Evolutionary conservation across 2,113 vertebrate genomes (phyloP).

Genomic region (Cryptomyrus ogoouensis): DNA sequence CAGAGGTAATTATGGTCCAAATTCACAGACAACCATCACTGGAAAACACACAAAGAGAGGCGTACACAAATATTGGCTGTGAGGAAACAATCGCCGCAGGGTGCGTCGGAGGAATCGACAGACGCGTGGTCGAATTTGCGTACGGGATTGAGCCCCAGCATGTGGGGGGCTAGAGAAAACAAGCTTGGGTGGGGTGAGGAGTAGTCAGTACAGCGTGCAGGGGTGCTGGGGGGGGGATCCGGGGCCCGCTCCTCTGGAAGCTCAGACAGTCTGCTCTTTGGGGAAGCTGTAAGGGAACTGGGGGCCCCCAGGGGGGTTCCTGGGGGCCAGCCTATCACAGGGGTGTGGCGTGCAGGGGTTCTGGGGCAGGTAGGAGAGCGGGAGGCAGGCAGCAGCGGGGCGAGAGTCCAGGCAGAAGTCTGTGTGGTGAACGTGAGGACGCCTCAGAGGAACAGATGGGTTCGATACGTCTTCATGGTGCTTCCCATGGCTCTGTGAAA

Average conservation of each 20-base stretch:
- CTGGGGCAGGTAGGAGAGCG: slow-evolving; percentile 63
- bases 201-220: not conserved
- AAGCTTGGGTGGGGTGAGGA: slow-evolving; percentile 30
- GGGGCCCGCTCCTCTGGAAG: not conserved
- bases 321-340: slow-evolving; percentile 57
- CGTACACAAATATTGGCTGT: slow-evolving; percentile 21
- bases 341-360: slow-evolving; percentile 60
- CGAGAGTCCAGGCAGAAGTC: slow-evolving; percentile 59
- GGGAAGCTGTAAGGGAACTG: slow-evolving; percentile 67
- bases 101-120: slow-evolving; percentile 28
- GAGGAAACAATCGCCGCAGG: slow-evolving; percentile 42
- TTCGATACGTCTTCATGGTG: slow-evolving; percentile 63
- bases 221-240: not conserved
- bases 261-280: slow-evolving; percentile 77
- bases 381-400: slow-evolving; percentile 54
- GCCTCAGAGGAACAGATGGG: slow-evolving; percentile 71
- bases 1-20: slow-evolving; percentile 35
- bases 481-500: slow-evolving; percentile 68
- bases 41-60: slow-evolving; percentile 43
- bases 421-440: slow-evolving; percentile 53
- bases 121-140: slow-evolving; percentile 36
- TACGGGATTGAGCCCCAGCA: not conserved
- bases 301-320: slow-evolving; percentile 62
- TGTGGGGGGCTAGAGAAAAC: slow-evolving; percentile 17
- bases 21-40: slow-evolving; percentile 40